phyloP scores from a whole-genome alignment of 2,113 vertebrate species.

The Geococcyx californianus region DNA sequence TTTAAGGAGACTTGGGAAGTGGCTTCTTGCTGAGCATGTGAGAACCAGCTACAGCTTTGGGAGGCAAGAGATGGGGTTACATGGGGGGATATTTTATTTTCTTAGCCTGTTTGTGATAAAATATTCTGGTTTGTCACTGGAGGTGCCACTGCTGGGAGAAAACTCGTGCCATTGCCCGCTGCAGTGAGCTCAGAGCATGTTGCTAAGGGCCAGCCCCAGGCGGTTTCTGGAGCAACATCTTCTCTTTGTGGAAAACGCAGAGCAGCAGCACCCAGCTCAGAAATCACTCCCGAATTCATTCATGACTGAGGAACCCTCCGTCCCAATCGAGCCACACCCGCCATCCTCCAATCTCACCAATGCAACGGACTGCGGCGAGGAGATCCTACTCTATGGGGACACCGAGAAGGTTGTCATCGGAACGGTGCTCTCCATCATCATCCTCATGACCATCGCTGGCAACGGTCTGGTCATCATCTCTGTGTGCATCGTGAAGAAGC shows the following conservation, averaged over 20 bases:
- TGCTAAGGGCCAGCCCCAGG: constrained; percentile 35
- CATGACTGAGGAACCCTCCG: constrained; percentile 68
- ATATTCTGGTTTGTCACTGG: constrained; percentile 21
- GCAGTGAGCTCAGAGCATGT: constrained; percentile 48
- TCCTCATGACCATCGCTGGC: constrained; percentile 75
- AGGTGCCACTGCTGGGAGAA: constrained; percentile 8
- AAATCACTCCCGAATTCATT: constrained; percentile 36
- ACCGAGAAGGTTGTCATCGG: constrained; percentile 79
- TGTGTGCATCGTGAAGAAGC: constrained; percentile 81
- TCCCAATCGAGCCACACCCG: constrained; percentile 41
- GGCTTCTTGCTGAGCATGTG: neutral
- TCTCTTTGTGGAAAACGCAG: constrained; percentile 31
- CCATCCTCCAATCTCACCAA: constrained; percentile 66
- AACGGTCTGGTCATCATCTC: constrained; percentile 82
- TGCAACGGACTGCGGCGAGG: constrained; percentile 69
- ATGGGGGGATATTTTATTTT: neutral
- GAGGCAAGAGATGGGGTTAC: neutral
- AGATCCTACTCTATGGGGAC: constrained; percentile 76
- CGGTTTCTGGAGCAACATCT: constrained; percentile 36
- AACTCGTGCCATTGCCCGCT: neutral
- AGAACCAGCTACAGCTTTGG: neutral
- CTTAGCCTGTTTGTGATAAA: neutral
- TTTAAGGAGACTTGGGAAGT: neutral
- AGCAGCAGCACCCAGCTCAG: constrained; percentile 22
- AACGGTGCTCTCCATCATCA: constrained; percentile 76